phyloP scores from a whole-genome alignment of 2,888 invertebrate genomes.

The Perdita meconis region DNA sequence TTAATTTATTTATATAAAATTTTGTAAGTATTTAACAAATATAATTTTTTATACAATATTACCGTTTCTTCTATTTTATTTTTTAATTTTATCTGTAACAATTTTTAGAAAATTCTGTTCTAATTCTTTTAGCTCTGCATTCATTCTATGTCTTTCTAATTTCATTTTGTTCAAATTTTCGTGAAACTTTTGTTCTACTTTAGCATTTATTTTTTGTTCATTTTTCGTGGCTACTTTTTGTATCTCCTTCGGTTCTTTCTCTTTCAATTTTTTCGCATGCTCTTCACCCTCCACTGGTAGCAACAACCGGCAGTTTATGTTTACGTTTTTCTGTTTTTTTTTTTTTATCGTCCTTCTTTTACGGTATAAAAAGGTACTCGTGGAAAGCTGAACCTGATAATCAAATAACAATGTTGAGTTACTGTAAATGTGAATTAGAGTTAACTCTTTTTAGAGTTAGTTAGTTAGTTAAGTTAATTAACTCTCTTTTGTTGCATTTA shows the following conservation, averaged over 20 bases:
- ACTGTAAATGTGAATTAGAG: not conserved
- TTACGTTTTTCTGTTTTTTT: not conserved
- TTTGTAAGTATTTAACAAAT: too few relatives aligned
- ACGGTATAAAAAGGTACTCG: not conserved
- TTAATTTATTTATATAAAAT: too few relatives aligned
- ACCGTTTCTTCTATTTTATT: too few relatives aligned
- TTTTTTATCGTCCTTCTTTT: not conserved
- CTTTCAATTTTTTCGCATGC: not conserved
- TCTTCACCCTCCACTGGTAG: not conserved
- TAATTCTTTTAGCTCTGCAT: not conserved
- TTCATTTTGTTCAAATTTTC: not conserved
- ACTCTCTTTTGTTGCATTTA: not conserved
- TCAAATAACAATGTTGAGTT: conserved; percentile 1
- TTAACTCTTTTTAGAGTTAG: not conserved
- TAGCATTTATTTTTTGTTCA: not conserved
- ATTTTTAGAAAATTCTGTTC: not conserved
- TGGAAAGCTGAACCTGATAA: not conserved
- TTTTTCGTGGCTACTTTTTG: not conserved
- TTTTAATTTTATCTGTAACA: too few relatives aligned
- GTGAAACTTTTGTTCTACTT: not conserved
- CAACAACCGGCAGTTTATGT: not conserved
- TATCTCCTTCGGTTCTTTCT: not conserved
- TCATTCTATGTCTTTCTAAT: not conserved
- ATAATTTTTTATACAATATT: too few relatives aligned
- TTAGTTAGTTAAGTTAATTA: not conserved